phyloP scores from a whole-genome alignment of 2,888 invertebrate genomes.

The Disparrhopalites patrizii region DNA sequence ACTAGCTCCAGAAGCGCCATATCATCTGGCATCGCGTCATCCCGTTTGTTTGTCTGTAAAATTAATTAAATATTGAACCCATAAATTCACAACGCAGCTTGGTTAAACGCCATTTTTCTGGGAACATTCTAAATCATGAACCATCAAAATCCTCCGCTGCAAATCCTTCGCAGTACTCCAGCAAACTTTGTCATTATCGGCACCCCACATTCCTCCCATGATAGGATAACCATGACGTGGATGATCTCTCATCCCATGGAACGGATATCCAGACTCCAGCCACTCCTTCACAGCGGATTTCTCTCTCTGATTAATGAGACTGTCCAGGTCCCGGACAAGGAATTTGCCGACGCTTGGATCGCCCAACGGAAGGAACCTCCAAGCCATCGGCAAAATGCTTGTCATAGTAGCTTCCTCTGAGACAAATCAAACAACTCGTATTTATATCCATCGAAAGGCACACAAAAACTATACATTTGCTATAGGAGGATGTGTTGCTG shows the following conservation, averaged over 20 bases:
- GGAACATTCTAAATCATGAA: too few species aligned
- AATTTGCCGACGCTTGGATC: background rate
- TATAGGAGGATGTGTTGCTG: too few species aligned
- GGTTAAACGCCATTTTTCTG: too few species aligned
- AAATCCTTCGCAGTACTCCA: background rate
- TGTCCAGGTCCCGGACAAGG: background rate
- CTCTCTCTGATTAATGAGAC: background rate
- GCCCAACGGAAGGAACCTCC: background rate
- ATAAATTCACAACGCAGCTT: background rate
- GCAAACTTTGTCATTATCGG: constrained; percentile 49
- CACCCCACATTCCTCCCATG: constrained; percentile 48
- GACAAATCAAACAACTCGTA: too few species aligned
- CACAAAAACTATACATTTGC: too few species aligned
- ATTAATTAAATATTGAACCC: background rate
- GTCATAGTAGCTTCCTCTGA: too few species aligned
- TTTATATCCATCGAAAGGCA: too few species aligned
- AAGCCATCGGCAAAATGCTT: background rate
- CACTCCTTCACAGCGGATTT: background rate
- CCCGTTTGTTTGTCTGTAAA: constrained; percentile 47
- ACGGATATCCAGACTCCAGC: background rate
- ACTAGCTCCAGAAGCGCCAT: too few species aligned
- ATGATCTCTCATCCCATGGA: background rate
- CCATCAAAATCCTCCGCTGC: background rate
- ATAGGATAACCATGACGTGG: background rate
- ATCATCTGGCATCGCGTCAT: too few species aligned